These are phyloP conservation scores for Petrolisthes cinctipes DNA, from an alignment of 2,888 invertebrate species.

Conservation along the genomic window DNA sequence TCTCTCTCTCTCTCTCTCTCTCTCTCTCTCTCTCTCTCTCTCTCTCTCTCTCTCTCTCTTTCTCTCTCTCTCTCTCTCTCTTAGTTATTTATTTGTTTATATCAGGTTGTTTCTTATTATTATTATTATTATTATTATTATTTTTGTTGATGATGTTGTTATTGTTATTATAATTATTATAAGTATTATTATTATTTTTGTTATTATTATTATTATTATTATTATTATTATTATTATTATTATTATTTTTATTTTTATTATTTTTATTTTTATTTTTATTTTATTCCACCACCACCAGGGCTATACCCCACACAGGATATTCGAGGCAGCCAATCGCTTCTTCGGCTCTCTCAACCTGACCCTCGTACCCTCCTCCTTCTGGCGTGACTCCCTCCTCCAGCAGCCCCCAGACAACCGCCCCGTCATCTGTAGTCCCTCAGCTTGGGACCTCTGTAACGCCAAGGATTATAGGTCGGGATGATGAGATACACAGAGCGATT, in stretches of 20 bases:
- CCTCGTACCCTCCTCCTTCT: constrained; percentile 84
- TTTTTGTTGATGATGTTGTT: too few relatives aligned
- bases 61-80: neutral
- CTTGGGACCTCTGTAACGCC: constrained; percentile 72
- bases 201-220: too few relatives aligned
- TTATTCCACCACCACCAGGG: constrained; percentile 74
- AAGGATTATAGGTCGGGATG: constrained; percentile 70
- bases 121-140: too few relatives aligned
- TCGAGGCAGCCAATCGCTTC: constrained; percentile 86
- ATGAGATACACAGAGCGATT: neutral
- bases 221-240: too few relatives aligned
- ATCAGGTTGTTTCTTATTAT: too few relatives aligned
- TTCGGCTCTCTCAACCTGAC: constrained; percentile 86
- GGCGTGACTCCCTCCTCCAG: constrained; percentile 84
- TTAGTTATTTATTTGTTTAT: neutral
- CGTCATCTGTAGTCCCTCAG: constrained; percentile 70
- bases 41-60: neutral
- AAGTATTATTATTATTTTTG: too few relatives aligned
- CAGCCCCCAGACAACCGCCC: constrained; percentile 79
- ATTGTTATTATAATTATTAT: neutral
- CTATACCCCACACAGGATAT: constrained; percentile 83
- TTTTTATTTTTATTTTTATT: too few relatives aligned
- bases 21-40: neutral
- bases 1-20: neutral
- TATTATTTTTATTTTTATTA: too few relatives aligned